A percentile compares a stretch with the other conserved stretches of the same genome.
Evolutionary conservation across 2,888 invertebrate species (phyloP).

Genomic region (Leucania comma): DNA sequence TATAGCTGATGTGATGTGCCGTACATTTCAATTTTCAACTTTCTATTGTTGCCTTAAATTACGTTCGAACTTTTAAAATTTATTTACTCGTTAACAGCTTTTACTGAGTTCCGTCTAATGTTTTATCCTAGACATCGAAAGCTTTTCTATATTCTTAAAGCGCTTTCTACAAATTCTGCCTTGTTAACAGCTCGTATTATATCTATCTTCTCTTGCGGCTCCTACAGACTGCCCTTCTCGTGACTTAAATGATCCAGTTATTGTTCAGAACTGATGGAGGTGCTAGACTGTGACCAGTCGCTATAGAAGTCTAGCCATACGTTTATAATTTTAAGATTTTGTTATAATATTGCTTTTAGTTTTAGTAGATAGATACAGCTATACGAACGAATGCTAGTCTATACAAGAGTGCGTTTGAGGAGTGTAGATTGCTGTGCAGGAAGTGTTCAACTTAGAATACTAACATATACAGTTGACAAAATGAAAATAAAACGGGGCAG

Average conservation of each 20-base stretch:
- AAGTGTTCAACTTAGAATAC: conserved; percentile 62
- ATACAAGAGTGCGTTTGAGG: conserved; percentile 67
- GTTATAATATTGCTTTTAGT: conserved; percentile 37
- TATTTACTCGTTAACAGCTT: conserved; percentile 45
- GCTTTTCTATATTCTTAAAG: conserved; percentile 58
- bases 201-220: conserved; percentile 42
- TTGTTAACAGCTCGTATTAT: conserved; percentile 42
- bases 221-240: conserved; percentile 42
- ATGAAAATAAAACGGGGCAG: conserved; percentile 64
- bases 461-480: conserved; percentile 64
- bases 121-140: conserved; percentile 64
- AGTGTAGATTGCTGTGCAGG: conserved; percentile 72
- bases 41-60: conserved; percentile 49
- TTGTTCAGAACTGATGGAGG: conserved; percentile 39
- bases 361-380: conserved; percentile 42
- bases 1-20: conserved; percentile 42
- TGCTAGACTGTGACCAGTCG: conserved; percentile 32
- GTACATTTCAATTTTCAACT: conserved; percentile 36
- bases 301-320: conserved; percentile 39
- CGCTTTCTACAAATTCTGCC: conserved; percentile 55
- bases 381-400: conserved; percentile 57
- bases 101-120: conserved; percentile 47
- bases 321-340: conserved; percentile 30
- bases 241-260: conserved; percentile 38
- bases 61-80: conserved; percentile 45